Evolutionary conservation across 2,797 vertebrate genomes (phyloP), one percentile per base, ranked within the genome.

Genomic region (Aeoliscus strigatus): DNA sequence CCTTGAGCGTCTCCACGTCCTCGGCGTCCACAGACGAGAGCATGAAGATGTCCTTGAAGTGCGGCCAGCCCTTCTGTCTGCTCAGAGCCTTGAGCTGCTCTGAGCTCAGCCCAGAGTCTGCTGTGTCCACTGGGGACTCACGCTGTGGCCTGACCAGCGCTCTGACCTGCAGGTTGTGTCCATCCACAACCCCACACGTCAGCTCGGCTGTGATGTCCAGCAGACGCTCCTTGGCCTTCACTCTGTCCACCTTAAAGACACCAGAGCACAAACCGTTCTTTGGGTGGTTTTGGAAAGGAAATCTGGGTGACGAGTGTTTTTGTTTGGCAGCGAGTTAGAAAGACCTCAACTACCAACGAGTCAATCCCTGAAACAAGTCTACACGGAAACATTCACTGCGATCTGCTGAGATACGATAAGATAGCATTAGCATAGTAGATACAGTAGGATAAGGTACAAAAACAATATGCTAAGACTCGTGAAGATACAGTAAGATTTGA

Each of bases 41-140:
- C 96, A 99, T 98, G 83, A 99, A 99, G 57, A 98, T 86, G 11
- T 98, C 96, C 66, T 80, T 91, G 70, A 98, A 99, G 75, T 75
- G 70, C 0, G 91, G 84, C 94, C 96, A 98, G 17, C 94, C 94
- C 18, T 14, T 83, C 58, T 12, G 75, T 3, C 29, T 36, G 43
- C 53, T 83, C 14, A 87, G 48, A 2, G 31, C 51, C 52, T 34
- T 67, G 39, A 85, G 66, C 44, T 48, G 15, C 30, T 87, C 84
- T 52, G 56, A 73, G 54, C 46, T 76, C 39, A 81, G 55, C 1
- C 0, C 9, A 25, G 14, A 24, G 6, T 28, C 14, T 1, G 8
- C 10, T 4, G 40, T 5, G 38, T 13, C 52, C 7, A 5, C 15
- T 29, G 45, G 45, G 0, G 32, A 40, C 7, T 50, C 30, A 7